Evolutionary conservation across 1,140 invertebrate genomes (phyloP), one percentile per base, ranked within the genome.

Genomic region (Drosophila littoralis): DNA sequence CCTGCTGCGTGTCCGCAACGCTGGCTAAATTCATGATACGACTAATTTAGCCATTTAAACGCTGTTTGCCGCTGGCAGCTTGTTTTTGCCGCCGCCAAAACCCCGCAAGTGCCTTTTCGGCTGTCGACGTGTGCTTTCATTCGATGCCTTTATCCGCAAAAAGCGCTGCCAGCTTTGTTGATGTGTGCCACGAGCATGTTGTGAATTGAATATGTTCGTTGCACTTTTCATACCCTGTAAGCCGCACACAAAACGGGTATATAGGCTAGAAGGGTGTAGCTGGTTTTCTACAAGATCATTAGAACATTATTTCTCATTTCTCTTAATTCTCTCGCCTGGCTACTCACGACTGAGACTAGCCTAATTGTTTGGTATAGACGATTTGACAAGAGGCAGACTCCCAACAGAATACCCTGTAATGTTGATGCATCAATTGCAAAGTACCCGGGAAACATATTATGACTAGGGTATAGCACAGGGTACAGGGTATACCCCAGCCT

Each of bases 41-140:
- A 76, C 76, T 85, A 78, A 84, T 85, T 85, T 81, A 43, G 63
- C 81, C 75, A 86, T 85, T 72, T 85, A 81, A 63, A 70, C 35
- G 48, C 58, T 72, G 61, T 79, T 64, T 60, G 17, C 40, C 63
- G 54, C 22, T 51, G 57, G 45, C 17, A 17, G 52, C 9, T 32
- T 42, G 33, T 38, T 65, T 51, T 22, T 32, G 33, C 46, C 28
- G 13, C n/a, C 7, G n/a, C 17, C 17, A 8, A 59, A 43, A 12
- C 7, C 8, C 22, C 22, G 10, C 50, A 10, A 12, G 33, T 70
- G 42, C 38, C 33, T 12, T n/a, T 45, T 43, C 38, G 28, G 66
- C 42, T 71, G 22, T 10, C n/a, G 46, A 43, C 45, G 58, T 58
- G 43, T 74, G 36, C 59, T 64, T 38, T 58, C 22, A 22, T 22